A percentile compares a stretch with the other conserved stretches of the same genome.
phyloP scores from a whole-genome alignment of 2,888 invertebrate genomes.

The Nemoura dubitans region DNA sequence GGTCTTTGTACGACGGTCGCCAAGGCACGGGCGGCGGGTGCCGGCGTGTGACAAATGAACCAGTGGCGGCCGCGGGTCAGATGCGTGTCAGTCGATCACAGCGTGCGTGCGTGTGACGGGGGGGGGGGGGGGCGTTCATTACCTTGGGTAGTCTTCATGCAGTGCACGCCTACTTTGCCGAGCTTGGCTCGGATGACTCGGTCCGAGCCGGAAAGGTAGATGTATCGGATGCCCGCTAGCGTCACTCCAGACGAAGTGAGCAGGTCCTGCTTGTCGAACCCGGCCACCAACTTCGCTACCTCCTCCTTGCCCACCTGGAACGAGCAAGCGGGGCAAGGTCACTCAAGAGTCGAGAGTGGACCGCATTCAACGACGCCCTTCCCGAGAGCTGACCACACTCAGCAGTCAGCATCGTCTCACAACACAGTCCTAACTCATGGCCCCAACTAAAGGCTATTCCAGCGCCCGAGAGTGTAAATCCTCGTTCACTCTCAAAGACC shows the following conservation, averaged over 20 bases:
- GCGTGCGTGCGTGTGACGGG: neutral
- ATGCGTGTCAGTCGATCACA: too few species aligned
- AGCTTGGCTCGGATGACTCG: conserved; percentile 93
- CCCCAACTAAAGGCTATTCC: too few species aligned
- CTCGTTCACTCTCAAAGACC: neutral
- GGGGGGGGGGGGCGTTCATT: conserved; percentile 53
- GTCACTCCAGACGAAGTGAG: conserved; percentile 91
- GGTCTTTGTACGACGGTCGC: too few species aligned
- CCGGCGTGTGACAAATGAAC: neutral
- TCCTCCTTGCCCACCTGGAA: conserved; percentile 91
- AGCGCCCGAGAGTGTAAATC: neutral
- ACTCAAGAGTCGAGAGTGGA: neutral
- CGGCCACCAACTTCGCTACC: conserved; percentile 86
- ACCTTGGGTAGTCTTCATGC: conserved; percentile 97
- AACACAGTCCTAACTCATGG: too few species aligned
- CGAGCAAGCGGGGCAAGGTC: conserved; percentile 54
- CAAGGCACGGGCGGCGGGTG: too few species aligned
- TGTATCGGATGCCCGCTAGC: conserved; percentile 91
- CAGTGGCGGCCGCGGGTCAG: neutral
- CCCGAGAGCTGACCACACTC: too few species aligned
- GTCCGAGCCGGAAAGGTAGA: conserved; percentile 94
- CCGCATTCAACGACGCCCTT: too few species aligned
- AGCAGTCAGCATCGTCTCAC: too few species aligned
- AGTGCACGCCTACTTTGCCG: conserved; percentile 92
- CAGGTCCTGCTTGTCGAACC: conserved; percentile 89